These are phyloP conservation scores for Drosophila atroscutellata DNA, from an alignment of 2,888 invertebrate species.

Conservation along the genomic window DNA sequence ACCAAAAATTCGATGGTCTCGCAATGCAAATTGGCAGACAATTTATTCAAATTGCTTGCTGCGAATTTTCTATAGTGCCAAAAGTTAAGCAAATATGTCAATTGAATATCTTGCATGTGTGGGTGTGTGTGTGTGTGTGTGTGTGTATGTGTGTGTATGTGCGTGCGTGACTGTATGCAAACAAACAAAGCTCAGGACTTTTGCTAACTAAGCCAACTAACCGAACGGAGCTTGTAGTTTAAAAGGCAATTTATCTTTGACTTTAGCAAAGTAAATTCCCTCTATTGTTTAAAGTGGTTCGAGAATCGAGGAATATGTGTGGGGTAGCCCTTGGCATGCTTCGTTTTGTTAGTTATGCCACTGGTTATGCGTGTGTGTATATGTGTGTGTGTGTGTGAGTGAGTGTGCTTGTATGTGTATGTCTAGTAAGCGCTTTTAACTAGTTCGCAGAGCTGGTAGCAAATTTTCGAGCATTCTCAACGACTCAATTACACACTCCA, in stretches of 20 bases:
- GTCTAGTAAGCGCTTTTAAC: conserved; percentile 66
- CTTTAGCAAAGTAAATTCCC: conserved; percentile 72
- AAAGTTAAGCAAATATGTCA: conserved; percentile 64
- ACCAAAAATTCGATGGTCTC: conserved; percentile 23
- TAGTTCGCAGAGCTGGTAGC: conserved; percentile 56
- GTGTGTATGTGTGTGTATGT: not conserved
- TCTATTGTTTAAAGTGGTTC: conserved; percentile 76
- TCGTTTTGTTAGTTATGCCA: conserved; percentile 11
- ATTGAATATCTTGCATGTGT: conserved; percentile 29
- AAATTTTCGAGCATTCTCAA: conserved; percentile 64
- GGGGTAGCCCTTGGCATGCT: conserved; percentile 1
- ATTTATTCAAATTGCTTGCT: conserved; percentile 68
- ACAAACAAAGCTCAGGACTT: conserved; percentile 71
- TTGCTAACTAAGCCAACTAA: conserved; percentile 56
- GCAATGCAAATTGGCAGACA: conserved; percentile 72
- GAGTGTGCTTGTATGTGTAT: conserved; percentile 31
- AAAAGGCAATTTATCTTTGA: conserved; percentile 79
- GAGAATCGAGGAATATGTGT: conserved; percentile 11
- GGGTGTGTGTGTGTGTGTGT: conserved; percentile 1
- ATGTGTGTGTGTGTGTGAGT: not conserved
- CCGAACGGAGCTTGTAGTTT: conserved; percentile 74
- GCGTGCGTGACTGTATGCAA: conserved; percentile 25
- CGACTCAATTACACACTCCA: conserved; percentile 71
- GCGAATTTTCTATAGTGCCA: conserved; percentile 42
- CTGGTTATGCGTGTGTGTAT: conserved; percentile 6